Evolutionary conservation across 1,140 invertebrate species (phyloP).

Genomic region (Polyergus mexicanus): DNA sequence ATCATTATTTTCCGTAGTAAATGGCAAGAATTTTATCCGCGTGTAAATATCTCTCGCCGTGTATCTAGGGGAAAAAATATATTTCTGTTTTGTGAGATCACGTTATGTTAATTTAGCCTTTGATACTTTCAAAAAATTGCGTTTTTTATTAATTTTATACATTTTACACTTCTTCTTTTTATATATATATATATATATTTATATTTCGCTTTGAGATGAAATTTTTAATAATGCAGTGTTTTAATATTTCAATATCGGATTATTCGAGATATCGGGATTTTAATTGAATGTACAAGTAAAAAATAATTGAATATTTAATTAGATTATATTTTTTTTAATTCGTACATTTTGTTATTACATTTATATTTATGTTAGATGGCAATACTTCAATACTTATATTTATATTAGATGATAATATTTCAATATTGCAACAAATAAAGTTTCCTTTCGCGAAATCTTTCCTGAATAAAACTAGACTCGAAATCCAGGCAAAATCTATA

Average conservation of each 20-base stretch:
- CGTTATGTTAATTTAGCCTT: neutral
- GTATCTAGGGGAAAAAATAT: neutral
- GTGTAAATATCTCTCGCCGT: neutral
- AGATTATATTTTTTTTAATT: neutral
- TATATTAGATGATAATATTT: neutral
- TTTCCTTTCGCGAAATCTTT: neutral
- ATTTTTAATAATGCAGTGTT: neutral
- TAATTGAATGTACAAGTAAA: neutral
- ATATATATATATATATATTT: no score
- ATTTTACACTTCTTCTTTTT: neutral
- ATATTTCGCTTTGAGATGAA: neutral
- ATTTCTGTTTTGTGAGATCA: neutral
- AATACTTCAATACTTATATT: neutral
- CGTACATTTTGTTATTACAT: neutral
- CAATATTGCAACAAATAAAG: neutral
- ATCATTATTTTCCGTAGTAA: neutral
- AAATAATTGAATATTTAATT: slow-evolving; percentile 2
- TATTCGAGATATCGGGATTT: slow-evolving; percentile 15
- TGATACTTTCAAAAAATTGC: neutral
- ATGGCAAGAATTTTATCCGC: neutral
- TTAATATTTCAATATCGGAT: neutral
- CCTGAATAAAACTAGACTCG: neutral
- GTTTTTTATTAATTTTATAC: slow-evolving; percentile 8
- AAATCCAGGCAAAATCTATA: neutral
- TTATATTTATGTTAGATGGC: neutral